Base-by-base conservation (phyloP, 2,113 vertebrate genomes). In the Pygoscelis adeliae region DNA sequence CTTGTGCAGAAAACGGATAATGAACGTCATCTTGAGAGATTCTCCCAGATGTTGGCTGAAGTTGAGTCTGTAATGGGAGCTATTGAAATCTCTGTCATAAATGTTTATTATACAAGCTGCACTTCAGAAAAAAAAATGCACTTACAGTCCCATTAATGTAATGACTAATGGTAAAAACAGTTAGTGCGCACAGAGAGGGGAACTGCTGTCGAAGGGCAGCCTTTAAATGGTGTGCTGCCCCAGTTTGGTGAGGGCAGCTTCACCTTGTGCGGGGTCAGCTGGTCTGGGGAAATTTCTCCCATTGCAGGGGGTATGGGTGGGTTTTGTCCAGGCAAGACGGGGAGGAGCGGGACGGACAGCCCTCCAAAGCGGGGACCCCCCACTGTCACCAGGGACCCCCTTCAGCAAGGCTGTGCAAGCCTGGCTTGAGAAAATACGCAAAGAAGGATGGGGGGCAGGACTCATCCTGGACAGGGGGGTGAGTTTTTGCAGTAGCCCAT, bases 31-130 rank as follows among this genome's bases (percentile, higher is more conserved):
- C 74, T 93, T 90, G 71, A 83, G 93, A 90, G n/a, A 86, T 76
- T 80, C 38, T 84, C 85, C 65, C 87, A 93, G 79, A 90, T 87
- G 70, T 55, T 83, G 87, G 73, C n/a, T 76, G 8, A 90, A 96
- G 66, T 72, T 79, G 42, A 93, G n/a, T 59, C 55, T 86, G 86
- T 20, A 90, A 73, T 1, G 5, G 76, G 22, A 91, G 46, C 46
- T 81, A 71, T 10, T 84, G 59, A 92, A 88, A 92, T 73, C 63
- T 87, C 46, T 73, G 46, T 83, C 0, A 0, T 85, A 94, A 84
- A 23, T 85, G 40, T 72, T 92, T 70, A 71, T 62, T 76, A 62
- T 30, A 66, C 67, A 90, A 94, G 66, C 53, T 86, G 58, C 46
- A 79, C 36, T 42, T 88, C 30, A 66, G 36, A 25, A 67, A 70